These are phyloP conservation scores for Philotrypesis tridentata DNA, from an alignment of 1,140 invertebrate genomes.

Conservation along the genomic window DNA sequence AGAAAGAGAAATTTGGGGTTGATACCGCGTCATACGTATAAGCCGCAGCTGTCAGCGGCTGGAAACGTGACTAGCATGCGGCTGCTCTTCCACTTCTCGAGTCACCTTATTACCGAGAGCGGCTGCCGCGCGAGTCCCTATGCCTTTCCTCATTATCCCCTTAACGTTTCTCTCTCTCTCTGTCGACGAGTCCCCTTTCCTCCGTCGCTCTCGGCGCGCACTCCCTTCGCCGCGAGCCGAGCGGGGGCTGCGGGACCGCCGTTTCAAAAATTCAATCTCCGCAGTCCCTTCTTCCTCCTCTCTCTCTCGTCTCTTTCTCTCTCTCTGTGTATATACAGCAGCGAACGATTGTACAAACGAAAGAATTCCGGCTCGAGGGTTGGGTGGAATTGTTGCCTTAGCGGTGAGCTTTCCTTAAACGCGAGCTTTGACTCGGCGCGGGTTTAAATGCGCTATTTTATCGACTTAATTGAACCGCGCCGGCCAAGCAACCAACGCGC, in stretches of 20 bases:
- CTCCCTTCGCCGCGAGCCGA: not conserved
- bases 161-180: constrained; percentile 65
- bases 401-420: constrained; percentile 6
- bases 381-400: constrained; percentile 9
- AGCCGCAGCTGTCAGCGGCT: constrained; percentile 73
- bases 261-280: constrained; percentile 69
- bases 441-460: constrained; percentile 15
- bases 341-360: constrained; percentile 9
- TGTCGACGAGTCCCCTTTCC: not conserved
- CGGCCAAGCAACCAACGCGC: not conserved
- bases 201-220: not conserved
- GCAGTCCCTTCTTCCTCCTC: constrained; percentile 51
- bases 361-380: constrained; percentile 25
- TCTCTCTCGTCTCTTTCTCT: not conserved
- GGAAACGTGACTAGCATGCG: constrained; percentile 73
- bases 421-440: not conserved
- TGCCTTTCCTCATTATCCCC: constrained; percentile 72
- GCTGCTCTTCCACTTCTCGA: constrained; percentile 53
- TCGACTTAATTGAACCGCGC: constrained; percentile 15
- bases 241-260: constrained; percentile 45
- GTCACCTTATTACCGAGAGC: constrained; percentile 71
- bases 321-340: not conserved
- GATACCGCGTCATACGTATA: constrained; percentile 74
- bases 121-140: constrained; percentile 55
- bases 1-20: constrained; percentile 71